Evolutionary conservation across 2,888 invertebrate genomes (phyloP).

Genomic region (Lasioglossum zephyrum): DNA sequence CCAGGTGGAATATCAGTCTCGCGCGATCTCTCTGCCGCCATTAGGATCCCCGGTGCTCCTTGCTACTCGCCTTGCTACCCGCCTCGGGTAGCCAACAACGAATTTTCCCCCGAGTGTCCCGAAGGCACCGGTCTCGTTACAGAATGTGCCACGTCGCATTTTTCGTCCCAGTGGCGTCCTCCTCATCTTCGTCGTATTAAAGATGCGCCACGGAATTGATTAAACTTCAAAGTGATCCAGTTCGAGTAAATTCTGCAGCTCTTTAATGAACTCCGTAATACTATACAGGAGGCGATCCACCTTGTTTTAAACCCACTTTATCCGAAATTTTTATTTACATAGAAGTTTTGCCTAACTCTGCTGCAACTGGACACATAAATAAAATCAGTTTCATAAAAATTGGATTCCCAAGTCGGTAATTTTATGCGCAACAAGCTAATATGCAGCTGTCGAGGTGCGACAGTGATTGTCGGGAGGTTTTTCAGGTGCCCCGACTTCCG

Average conservation of each 20-base stretch:
- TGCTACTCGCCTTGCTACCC: not conserved
- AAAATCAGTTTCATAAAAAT: not conserved
- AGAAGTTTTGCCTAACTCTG: too few relatives aligned
- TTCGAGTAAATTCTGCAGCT: conserved; percentile 54
- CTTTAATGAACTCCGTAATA: conserved; percentile 56
- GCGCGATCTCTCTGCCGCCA: conserved; percentile 4
- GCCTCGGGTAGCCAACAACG: conserved; percentile 23
- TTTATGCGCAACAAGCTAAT: not conserved
- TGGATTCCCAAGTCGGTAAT: not conserved
- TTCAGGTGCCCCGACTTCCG: not conserved
- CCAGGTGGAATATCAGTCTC: conserved; percentile 34
- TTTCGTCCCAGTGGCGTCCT: conserved; percentile 11
- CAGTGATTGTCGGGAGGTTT: not conserved
- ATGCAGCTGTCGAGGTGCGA: not conserved
- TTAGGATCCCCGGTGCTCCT: conserved; percentile 3
- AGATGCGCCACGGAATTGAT: conserved; percentile 51
- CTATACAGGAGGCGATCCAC: too few relatives aligned
- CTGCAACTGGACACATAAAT: too few relatives aligned
- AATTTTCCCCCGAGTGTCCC: conserved; percentile 42
- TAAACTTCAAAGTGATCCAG: conserved; percentile 70
- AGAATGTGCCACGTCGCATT: conserved; percentile 7
- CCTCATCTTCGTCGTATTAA: conserved; percentile 15
- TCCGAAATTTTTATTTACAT: too few relatives aligned
- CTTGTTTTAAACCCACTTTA: too few relatives aligned
- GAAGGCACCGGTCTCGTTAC: conserved; percentile 34